Evolutionary conservation across 2,113 vertebrate species (phyloP).

Genomic region (Anseranas semipalmata): DNA sequence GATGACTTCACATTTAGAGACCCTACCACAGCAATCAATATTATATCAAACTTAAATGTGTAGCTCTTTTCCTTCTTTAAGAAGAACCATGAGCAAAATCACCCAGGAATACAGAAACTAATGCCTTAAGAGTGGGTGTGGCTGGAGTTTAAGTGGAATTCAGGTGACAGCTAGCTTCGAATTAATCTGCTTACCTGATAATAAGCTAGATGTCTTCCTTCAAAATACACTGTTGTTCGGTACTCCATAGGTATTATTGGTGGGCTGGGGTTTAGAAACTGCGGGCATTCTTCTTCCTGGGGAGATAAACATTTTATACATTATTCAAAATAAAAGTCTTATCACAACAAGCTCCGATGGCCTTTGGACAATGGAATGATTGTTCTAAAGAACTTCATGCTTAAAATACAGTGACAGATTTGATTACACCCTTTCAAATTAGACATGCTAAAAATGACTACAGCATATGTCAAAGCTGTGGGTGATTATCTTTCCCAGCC

Average conservation of each 20-base stretch:
- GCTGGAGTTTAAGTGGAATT: neutral
- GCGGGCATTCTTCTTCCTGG: conserved; percentile 87
- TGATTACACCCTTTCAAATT: conserved; percentile 71
- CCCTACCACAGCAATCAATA: neutral
- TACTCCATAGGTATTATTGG: conserved; percentile 85
- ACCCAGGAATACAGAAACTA: neutral
- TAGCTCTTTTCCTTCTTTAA: neutral
- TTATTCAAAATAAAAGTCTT: conserved; percentile 35
- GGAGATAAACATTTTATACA: conserved; percentile 3
- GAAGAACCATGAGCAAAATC: neutral
- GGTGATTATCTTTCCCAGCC: conserved; percentile 58
- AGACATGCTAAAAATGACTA: conserved; percentile 71
- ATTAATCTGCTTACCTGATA: conserved; percentile 62
- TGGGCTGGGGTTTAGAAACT: conserved; percentile 86
- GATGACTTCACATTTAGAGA: neutral
- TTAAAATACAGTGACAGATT: conserved; percentile 71
- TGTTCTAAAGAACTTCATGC: conserved; percentile 59
- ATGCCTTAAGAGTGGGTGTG: neutral
- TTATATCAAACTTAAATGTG: neutral
- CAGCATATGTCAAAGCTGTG: conserved; percentile 58
- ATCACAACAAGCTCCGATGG: conserved; percentile 29
- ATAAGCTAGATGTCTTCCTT: conserved; percentile 85
- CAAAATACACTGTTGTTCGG: conserved; percentile 81
- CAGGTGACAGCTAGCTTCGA: conserved; percentile 16
- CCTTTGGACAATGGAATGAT: conserved; percentile 52